Evolutionary conservation across 2,888 invertebrate genomes (phyloP).

Genomic region (Hoplodrina ambigua): DNA sequence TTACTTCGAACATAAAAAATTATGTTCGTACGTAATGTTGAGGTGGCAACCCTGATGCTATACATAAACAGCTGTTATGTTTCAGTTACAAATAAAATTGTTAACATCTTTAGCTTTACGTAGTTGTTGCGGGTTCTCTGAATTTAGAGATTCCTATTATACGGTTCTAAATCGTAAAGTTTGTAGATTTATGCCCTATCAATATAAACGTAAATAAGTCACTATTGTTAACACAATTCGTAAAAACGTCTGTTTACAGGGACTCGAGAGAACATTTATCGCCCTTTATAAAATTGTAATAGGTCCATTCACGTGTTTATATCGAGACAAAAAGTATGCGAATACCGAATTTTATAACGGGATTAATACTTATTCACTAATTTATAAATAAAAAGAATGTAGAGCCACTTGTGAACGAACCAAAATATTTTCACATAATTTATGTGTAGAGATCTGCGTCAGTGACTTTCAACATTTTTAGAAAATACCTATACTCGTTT

Average conservation of each 20-base stretch:
- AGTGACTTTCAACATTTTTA: constrained; percentile 68
- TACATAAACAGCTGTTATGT: constrained; percentile 67
- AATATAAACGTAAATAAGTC: constrained; percentile 63
- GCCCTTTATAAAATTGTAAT: constrained; percentile 45
- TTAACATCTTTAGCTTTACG: constrained; percentile 66
- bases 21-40: constrained; percentile 39
- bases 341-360: constrained; percentile 39
- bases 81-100: constrained; percentile 67
- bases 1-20: constrained; percentile 51
- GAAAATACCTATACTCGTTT: constrained; percentile 59
- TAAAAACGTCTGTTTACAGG: constrained; percentile 58
- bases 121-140: constrained; percentile 62
- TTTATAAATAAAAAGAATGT: constrained; percentile 69
- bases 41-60: constrained; percentile 57
- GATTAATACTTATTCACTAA: constrained; percentile 64
- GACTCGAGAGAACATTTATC: constrained; percentile 60
- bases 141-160: constrained; percentile 63
- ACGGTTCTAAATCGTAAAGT: constrained; percentile 62
- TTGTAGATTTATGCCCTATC: constrained; percentile 64
- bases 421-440: constrained; percentile 72
- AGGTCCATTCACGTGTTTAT: constrained; percentile 56
- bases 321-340: constrained; percentile 43
- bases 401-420: constrained; percentile 65
- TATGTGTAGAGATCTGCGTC: constrained; percentile 75
- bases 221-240: constrained; percentile 57